A percentile compares a stretch with the other conserved stretches of the same genome.
Evolutionary conservation across 1,140 invertebrate species (phyloP).

Genomic region (Macrostomum lignano): DNA sequence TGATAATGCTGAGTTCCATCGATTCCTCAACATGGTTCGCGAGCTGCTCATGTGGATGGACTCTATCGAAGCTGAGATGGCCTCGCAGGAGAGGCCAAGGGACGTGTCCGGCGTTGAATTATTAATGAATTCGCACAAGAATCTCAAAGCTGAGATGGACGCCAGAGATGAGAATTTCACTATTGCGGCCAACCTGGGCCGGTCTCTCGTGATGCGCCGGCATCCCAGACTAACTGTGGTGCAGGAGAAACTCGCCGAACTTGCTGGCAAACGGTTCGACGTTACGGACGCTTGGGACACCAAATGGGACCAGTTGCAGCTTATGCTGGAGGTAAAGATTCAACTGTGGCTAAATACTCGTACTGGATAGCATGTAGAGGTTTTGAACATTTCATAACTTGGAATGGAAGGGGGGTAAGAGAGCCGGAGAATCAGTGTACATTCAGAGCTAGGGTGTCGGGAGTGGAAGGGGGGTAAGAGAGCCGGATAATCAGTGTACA

Average conservation of each 20-base stretch:
- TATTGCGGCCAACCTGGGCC: conserved; percentile 69
- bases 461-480: too few relatives aligned
- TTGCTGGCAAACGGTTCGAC: conserved; percentile 49
- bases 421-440: too few relatives aligned
- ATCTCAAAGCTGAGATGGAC: conserved; percentile 80
- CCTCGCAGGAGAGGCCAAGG: conserved; percentile 17
- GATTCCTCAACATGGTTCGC: conserved; percentile 78
- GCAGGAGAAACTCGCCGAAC: conserved; percentile 6
- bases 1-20: conserved; percentile 73
- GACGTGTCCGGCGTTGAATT: conserved; percentile 72
- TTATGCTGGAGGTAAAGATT: conserved; percentile 70
- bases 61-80: conserved; percentile 77
- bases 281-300: conserved; percentile 85
- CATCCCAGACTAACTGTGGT: conserved; percentile 60
- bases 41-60: conserved; percentile 87
- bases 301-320: conserved; percentile 77
- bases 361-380: too few relatives aligned
- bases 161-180: conserved; percentile 86
- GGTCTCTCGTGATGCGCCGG: conserved; percentile 64
- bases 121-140: conserved; percentile 87
- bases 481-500: too few relatives aligned
- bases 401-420: too few relatives aligned
- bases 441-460: too few relatives aligned
- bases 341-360: too few relatives aligned
- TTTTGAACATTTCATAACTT: too few relatives aligned